A percentile compares a stretch with the other conserved stretches of the same genome.
Conservation (phyloP, 1,140 invertebrate genomes). For the Protaetia brevitarsis region DNA sequence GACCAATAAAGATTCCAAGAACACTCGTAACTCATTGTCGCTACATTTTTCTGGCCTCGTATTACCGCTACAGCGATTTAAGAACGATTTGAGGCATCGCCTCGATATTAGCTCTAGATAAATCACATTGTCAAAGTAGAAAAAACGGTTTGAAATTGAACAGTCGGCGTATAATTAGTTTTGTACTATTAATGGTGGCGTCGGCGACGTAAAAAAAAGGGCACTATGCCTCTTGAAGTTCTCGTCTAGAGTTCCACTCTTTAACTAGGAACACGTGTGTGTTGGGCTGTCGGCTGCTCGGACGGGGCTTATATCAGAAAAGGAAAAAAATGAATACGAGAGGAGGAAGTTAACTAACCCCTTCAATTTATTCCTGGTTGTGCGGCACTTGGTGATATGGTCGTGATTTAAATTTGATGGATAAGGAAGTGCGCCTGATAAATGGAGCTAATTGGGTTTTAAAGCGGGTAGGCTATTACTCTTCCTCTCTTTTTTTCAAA, state of each 20-base stretch:
- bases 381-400: no score
- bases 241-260: not conserved
- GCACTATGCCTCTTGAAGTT: not conserved
- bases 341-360: conserved; percentile 9
- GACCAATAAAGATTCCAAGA: no score
- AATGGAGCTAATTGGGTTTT: no score
- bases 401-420: no score
- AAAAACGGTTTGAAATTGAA: conserved; percentile 15
- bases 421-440: no score
- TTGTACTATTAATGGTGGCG: not conserved
- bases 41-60: no score
- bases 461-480: no score
- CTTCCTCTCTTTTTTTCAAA: no score
- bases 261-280: conserved; percentile 13
- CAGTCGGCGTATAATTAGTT: conserved; percentile 13
- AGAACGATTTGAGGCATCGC: not conserved
- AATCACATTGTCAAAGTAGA: not conserved
- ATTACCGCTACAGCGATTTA: not conserved
- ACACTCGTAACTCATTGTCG: no score
- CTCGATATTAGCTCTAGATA: not conserved
- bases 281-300: not conserved
- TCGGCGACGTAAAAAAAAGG: not conserved
- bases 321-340: not conserved
- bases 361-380: no score
- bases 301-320: not conserved